Evolutionary conservation across 1,140 invertebrate genomes (phyloP).

Genomic region (Pomacea maculata): DNA sequence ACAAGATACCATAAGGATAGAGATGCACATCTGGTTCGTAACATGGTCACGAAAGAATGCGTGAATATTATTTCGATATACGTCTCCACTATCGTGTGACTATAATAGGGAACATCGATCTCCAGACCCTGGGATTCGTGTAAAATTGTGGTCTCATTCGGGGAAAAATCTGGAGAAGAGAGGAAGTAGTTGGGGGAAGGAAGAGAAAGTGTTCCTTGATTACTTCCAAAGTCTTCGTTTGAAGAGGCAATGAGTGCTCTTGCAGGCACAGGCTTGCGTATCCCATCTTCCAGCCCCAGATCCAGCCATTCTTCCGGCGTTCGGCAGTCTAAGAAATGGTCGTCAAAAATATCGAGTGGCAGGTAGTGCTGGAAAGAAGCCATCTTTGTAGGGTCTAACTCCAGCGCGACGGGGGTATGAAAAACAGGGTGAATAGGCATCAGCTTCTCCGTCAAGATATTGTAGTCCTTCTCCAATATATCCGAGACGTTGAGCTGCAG

Average conservation of each 20-base stretch:
- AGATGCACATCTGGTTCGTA: too few species aligned
- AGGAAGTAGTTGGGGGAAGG: too few species aligned
- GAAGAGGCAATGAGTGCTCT: slow-evolving; percentile 16
- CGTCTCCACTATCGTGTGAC: too few species aligned
- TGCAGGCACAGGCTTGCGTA: slow-evolving; percentile 20
- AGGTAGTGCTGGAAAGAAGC: slow-evolving; percentile 1
- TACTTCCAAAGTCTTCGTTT: slow-evolving; percentile 30
- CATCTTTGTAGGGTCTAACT: background rate
- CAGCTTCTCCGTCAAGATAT: slow-evolving; percentile 1
- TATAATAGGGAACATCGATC: too few species aligned
- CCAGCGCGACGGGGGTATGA: background rate
- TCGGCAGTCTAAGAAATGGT: slow-evolving; percentile 25
- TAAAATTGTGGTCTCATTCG: too few species aligned
- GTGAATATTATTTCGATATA: too few species aligned
- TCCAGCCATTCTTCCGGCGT: slow-evolving; percentile 29
- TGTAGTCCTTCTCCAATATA: background rate
- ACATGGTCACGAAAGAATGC: too few species aligned
- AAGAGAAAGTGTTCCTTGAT: background rate
- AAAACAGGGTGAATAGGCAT: background rate
- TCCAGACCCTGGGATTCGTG: too few species aligned
- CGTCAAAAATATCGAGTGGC: slow-evolving; percentile 25
- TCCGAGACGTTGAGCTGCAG: background rate
- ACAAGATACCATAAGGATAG: too few species aligned
- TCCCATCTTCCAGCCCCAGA: slow-evolving; percentile 22
- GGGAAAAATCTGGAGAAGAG: too few species aligned